These are phyloP conservation scores for Drosophila subobscura DNA, from an alignment of 1,140 invertebrate species.

Conservation along the genomic window DNA sequence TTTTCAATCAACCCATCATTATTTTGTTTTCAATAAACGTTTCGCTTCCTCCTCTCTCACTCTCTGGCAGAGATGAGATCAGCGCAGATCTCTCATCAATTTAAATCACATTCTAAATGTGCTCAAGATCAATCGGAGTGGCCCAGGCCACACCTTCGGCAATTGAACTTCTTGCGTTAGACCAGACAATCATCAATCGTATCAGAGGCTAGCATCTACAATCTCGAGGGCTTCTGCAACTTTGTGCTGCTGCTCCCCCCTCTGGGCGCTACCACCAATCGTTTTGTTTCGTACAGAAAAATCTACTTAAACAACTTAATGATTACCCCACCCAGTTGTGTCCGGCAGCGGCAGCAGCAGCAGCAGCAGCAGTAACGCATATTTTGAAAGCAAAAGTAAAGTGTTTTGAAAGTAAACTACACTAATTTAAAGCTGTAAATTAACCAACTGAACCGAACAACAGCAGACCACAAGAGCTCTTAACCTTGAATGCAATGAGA, in stretches of 20 bases:
- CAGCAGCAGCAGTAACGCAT: conserved; percentile 45
- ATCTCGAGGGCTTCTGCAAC: conserved; percentile 31
- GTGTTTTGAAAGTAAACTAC: conserved; percentile 81
- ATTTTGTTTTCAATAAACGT: neutral
- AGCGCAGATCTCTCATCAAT: conserved; percentile 28
- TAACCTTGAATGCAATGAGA: conserved; percentile 81
- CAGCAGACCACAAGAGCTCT: conserved; percentile 46
- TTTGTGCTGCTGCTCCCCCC: conserved; percentile 21
- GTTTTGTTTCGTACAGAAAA: conserved; percentile 10
- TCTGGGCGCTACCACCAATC: conserved; percentile 1
- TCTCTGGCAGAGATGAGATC: conserved; percentile 25
- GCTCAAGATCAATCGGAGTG: conserved; percentile 21
- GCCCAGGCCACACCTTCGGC: conserved; percentile 29
- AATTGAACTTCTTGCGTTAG: conserved; percentile 1
- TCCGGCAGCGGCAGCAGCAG: conserved; percentile 3
- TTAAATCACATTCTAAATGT: conserved; percentile 49
- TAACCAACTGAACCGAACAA: conserved; percentile 73
- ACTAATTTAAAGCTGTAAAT: conserved; percentile 82
- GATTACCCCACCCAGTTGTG: conserved; percentile 69
- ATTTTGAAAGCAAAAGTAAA: conserved; percentile 82
- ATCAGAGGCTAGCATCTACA: conserved; percentile 1
- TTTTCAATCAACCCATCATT: conserved; percentile 7
- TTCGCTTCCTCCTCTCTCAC: conserved; percentile 4
- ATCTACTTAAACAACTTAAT: conserved; percentile 63
- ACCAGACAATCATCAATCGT: conserved; percentile 35